These are phyloP conservation scores for Sussaba pulchella DNA, from an alignment of 2,888 invertebrate species.

Conservation along the genomic window DNA sequence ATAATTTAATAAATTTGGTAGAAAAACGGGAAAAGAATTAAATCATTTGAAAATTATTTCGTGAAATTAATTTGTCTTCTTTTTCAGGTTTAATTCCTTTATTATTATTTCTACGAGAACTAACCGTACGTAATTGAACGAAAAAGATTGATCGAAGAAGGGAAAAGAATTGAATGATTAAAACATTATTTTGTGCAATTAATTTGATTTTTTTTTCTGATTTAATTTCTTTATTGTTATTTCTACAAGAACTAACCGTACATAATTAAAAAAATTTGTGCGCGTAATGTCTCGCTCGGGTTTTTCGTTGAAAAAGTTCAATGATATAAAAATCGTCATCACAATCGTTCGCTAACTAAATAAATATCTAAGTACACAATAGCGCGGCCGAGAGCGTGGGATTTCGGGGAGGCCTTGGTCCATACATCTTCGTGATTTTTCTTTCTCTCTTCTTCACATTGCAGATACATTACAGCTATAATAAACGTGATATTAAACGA, in stretches of 20 bases:
- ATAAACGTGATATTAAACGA: background rate
- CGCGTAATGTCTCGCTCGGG: slow-evolving; percentile 42
- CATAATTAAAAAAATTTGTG: slow-evolving; percentile 65
- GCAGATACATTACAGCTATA: slow-evolving; percentile 22
- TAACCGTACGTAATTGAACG: no score
- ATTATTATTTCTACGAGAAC: no score
- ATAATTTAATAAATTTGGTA: background rate
- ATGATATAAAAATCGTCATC: slow-evolving; percentile 3
- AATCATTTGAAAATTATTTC: background rate
- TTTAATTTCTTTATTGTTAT: slow-evolving; percentile 71
- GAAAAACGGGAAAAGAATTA: slow-evolving; percentile 30
- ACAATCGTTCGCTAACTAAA: slow-evolving; percentile 69
- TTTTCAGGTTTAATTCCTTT: no score
- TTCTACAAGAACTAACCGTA: slow-evolving; percentile 65
- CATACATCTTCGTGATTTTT: background rate
- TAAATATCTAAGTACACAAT: slow-evolving; percentile 82
- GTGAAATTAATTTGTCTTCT: background rate
- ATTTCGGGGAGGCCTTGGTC: slow-evolving; percentile 12
- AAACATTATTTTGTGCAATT: background rate
- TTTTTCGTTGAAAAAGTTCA: no score
- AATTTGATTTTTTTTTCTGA: slow-evolving; percentile 3
- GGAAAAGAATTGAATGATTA: background rate
- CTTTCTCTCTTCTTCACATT: background rate
- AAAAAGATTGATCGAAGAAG: no score
- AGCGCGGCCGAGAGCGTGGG: slow-evolving; percentile 70